Base-by-base conservation (phyloP, 2,888 invertebrate species). In the Barypeithes pellucidus region DNA sequence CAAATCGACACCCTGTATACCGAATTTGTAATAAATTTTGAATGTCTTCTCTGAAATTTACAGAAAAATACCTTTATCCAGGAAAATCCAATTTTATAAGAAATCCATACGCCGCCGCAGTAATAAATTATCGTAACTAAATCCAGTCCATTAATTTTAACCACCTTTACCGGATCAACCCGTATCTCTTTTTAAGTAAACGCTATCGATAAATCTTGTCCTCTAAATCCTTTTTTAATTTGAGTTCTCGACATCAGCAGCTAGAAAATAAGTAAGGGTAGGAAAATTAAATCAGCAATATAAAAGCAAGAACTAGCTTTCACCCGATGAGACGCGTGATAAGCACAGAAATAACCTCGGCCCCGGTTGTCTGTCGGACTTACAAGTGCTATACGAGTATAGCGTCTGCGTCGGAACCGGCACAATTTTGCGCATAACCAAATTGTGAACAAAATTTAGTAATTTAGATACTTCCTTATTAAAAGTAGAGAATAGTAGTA, bases 131-230 rank as follows among this genome's bases (percentile, higher is more conserved):
- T 54, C 11, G 57, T 12, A 45, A 24, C 57, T 59, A 59, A 67
- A 67, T 59, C 59, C 59, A 67, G 43, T 67, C 67, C 67, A 67
- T 67, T 67, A 67, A 57, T 67, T 67, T 41, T 33, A 57, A 57
- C 43, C 67, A 67, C 59, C 67, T 67, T 59, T 41, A 29, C 45
- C 43, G 18, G 43, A 59, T 59, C 57, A 18, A 45, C 16, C 57
- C 29, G 59, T 54, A 67, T 29, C 12, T 41, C 24, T 66, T 18
- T 43, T 57, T 29, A 43, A 24, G 57, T 45, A 67, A 29, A 57
- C 52, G 33, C 14, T 16, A 16, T 59, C 54, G 16, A 50, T 65
- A 50, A 47, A 50, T 65, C 50, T 65, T 50, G n/a, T 20, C 29
- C 12, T n/a, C 63, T 24, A 65, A 50, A 50, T 65, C 50, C 50